Evolutionary conservation across 2,113 vertebrate species (phyloP), one percentile per base, ranked within the genome.

Genomic region (Channa maculata): DNA sequence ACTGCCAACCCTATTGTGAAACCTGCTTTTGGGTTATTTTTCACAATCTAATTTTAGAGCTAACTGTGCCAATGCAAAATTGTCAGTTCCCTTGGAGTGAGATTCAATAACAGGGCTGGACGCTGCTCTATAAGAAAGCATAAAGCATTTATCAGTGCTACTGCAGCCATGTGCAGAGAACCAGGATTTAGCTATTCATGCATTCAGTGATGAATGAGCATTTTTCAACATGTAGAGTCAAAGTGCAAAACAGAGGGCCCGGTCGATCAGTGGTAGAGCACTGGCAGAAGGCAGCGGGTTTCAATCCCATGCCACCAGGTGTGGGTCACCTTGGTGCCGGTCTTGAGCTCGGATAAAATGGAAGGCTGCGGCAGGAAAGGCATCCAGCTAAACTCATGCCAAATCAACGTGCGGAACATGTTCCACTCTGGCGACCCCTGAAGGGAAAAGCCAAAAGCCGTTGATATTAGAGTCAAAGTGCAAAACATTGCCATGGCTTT

Each of bases 101-200:
- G 55, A 55, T 75, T 77, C 46, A 75, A 69, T 52, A 77, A 73
- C 53, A 73, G 44, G 10, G 15, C 58, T 70, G 50, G 5, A 57
- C 65, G 58, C 65, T 55, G 52, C 70, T 41, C 65, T 70, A 70
- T 74, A 62, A 87, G 57, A 57, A 65, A 73, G 33, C 78, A 72
- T 5, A 8, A 58, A 58, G 72, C 39, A 76, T 61, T 64, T 50
- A 66, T 69, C 39, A 33, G 44, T 13, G 39, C 12, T 60, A 9
- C 58, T 36, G 39, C 1, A 58, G 66, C 58, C 39, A 34, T 41
- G 43, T 52, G 24, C 10, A 45, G 41, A 52, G 10, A 38, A 5
- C 5, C 38, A 46, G 48, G 14, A 34, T 55, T 55, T 63, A 48
- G 74, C 76, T 66, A 60, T 24, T 24, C 24, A 74, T 36, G 43